A percentile compares a stretch with the other conserved stretches of the same genome.
Evolutionary conservation across 2,888 invertebrate species (phyloP).

Genomic region (Cenopis cana): DNA sequence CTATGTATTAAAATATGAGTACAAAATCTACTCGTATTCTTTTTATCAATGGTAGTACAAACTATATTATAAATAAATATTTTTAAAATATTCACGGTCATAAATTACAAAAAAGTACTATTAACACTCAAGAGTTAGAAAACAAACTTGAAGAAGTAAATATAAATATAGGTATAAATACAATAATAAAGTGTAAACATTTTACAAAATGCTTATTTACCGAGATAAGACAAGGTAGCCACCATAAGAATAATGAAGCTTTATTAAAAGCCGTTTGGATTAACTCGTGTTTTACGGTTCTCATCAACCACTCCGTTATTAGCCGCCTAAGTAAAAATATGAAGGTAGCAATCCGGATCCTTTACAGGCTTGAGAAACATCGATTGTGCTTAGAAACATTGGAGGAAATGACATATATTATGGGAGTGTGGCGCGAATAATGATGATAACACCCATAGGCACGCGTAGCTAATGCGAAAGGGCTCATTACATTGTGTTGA

Average conservation of each 20-base stretch:
- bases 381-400: constrained; percentile 29
- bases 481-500: constrained; percentile 83
- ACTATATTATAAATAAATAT: too few relatives aligned
- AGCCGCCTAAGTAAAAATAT: constrained; percentile 20
- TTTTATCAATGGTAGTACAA: too few relatives aligned
- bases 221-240: constrained; percentile 10
- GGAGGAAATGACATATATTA: constrained; percentile 24
- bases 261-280: constrained; percentile 43
- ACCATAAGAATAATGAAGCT: constrained; percentile 39
- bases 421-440: constrained; percentile 48
- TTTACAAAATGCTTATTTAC: not conserved
- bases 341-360: not conserved
- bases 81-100: too few relatives aligned
- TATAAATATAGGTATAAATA: not conserved
- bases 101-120: too few relatives aligned
- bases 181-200: not conserved
- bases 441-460: constrained; percentile 65
- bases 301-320: constrained; percentile 35
- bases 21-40: too few relatives aligned
- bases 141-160: not conserved
- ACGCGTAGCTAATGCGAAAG: constrained; percentile 76
- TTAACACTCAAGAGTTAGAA: not conserved
- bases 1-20: too few relatives aligned
- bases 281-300: constrained; percentile 42
- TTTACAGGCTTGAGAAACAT: constrained; percentile 5